Evolutionary conservation across 2,888 invertebrate species (phyloP).

Genomic region (Morinoia aosen): DNA sequence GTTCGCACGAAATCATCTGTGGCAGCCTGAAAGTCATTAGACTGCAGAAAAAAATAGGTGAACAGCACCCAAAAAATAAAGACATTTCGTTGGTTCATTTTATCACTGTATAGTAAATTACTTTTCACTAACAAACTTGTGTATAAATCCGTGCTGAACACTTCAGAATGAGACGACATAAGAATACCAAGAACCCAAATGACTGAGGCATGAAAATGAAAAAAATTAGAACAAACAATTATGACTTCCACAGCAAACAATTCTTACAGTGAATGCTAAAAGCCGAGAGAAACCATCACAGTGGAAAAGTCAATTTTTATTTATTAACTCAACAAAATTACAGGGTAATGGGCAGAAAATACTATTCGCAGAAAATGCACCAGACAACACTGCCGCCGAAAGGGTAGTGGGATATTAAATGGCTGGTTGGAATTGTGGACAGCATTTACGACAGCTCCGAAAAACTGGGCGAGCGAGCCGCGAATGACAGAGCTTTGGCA

Average conservation of each 20-base stretch:
- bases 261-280: background rate
- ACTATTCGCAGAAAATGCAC: background rate
- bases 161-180: background rate
- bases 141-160: background rate
- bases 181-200: background rate
- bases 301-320: background rate
- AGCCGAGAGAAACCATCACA: background rate
- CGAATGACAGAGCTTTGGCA: constrained; percentile 43
- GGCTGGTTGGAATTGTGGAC: background rate
- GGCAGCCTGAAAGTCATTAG: too few species aligned
- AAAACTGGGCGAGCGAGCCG: constrained; percentile 33
- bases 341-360: background rate
- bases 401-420: background rate
- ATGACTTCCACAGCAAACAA: background rate
- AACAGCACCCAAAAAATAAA: background rate
- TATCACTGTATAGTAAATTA: background rate
- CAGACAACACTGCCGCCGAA: background rate
- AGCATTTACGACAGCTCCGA: constrained; percentile 16
- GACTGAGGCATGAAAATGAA: background rate
- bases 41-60: background rate
- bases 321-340: background rate
- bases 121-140: background rate
- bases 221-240: background rate
- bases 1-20: background rate
- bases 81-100: background rate